Conservation (phyloP, 2,888 invertebrate genomes). For the Lepeophtheirus nordmannii region DNA sequence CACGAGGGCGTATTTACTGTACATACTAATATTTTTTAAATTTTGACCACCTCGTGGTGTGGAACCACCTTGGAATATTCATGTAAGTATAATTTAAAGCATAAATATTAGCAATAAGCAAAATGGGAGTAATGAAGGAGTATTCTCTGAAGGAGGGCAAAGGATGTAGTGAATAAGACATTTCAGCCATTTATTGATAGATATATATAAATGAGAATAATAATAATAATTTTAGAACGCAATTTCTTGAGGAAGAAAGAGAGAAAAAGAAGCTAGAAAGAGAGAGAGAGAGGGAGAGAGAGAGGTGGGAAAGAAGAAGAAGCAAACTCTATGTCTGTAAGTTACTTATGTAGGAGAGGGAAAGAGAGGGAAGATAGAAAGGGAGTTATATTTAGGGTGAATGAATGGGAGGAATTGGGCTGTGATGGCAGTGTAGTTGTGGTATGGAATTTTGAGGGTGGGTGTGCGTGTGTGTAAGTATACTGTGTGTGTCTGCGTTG, state of each 20-base stretch:
- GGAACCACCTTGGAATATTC: background rate
- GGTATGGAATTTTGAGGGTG: background rate
- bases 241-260: background rate
- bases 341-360: background rate
- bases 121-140: background rate
- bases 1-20: background rate
- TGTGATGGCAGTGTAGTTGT: background rate
- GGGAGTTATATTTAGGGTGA: constrained; percentile 7
- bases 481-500: background rate
- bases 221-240: background rate
- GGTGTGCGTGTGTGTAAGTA: background rate
- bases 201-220: background rate
- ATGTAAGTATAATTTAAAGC: background rate
- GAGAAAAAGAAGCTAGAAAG: no score
- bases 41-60: background rate
- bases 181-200: background rate
- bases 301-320: background rate
- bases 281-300: background rate
- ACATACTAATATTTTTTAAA: no score
- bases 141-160: background rate
- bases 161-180: background rate
- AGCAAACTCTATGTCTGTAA: background rate
- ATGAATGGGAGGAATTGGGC: background rate
- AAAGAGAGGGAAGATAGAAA: background rate
- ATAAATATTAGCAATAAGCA: background rate